A percentile compares a stretch with the other conserved stretches of the same genome.
Evolutionary conservation across 2,797 vertebrate species (phyloP).

Genomic region (Atherinosoma microstoma): DNA sequence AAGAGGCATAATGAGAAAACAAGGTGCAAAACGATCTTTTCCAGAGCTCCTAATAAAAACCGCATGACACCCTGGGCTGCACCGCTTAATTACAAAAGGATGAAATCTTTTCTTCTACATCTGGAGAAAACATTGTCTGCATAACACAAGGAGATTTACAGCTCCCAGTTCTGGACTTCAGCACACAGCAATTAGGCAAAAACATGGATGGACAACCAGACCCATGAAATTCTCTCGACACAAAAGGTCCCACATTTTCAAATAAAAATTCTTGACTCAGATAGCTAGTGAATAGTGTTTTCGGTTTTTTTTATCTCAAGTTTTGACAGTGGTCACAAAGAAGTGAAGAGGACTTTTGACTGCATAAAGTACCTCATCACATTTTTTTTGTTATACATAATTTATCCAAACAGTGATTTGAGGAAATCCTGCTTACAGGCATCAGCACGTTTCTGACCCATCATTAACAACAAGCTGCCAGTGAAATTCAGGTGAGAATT

Average conservation of each 20-base stretch:
- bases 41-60: slow-evolving; percentile 83
- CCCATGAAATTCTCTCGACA: slow-evolving; percentile 64
- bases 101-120: slow-evolving; percentile 88
- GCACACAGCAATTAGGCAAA: slow-evolving; percentile 82
- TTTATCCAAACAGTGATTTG: slow-evolving; percentile 24
- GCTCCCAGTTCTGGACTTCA: slow-evolving; percentile 82
- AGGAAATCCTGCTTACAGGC: slow-evolving; percentile 21
- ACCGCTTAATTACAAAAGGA: slow-evolving; percentile 90
- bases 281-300: slow-evolving; percentile 35
- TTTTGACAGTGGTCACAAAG: slow-evolving; percentile 35
- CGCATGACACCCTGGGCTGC: slow-evolving; percentile 84
- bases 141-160: slow-evolving; percentile 86
- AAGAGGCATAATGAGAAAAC: slow-evolving; percentile 85
- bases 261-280: slow-evolving; percentile 61
- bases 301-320: slow-evolving; percentile 2
- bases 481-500: slow-evolving; percentile 45
- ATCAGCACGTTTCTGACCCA: slow-evolving; percentile 42
- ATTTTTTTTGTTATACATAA: slow-evolving; percentile 23
- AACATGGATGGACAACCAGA: slow-evolving; percentile 78
- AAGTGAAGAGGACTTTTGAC: slow-evolving; percentile 26
- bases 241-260: slow-evolving; percentile 49
- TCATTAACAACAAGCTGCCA: slow-evolving; percentile 37
- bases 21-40: slow-evolving; percentile 83
- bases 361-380: slow-evolving; percentile 6
- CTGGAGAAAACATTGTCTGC: slow-evolving; percentile 87